These are phyloP conservation scores for Cyprinodon diabolis DNA, from an alignment of 2,797 vertebrate genomes.

Conservation along the genomic window DNA sequence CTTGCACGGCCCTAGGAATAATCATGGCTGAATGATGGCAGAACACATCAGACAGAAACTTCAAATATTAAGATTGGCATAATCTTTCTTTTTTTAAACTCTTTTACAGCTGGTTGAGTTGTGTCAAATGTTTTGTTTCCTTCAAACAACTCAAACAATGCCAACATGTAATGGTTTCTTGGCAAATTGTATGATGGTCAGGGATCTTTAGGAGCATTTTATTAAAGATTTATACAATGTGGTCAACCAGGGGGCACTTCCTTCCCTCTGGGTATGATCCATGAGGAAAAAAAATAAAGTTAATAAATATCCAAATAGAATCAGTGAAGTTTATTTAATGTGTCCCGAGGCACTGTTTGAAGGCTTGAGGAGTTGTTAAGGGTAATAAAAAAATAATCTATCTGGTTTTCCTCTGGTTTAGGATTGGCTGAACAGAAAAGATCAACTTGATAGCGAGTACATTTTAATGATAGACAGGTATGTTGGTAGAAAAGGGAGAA, in stretches of 20 bases:
- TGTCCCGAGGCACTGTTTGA: constrained; percentile 64
- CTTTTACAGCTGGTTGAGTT: constrained; percentile 27
- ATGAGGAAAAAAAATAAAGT: constrained; percentile 29
- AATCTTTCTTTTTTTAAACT: constrained; percentile 22
- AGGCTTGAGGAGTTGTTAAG: constrained; percentile 59
- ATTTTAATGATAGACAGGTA: background rate
- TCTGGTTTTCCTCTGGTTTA: constrained; percentile 7
- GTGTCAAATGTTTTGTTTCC: constrained; percentile 41
- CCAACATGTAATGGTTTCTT: background rate
- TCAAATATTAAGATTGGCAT: constrained; percentile 64
- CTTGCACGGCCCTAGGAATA: background rate
- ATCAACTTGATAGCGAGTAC: constrained; percentile 7
- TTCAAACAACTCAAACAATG: background rate
- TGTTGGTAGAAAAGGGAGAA: background rate
- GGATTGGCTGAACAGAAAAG: constrained; percentile 18
- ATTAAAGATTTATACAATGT: constrained; percentile 25
- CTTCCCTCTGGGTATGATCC: constrained; percentile 39
- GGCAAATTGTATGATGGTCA: constrained; percentile 9
- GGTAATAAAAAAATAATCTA: constrained; percentile 49
- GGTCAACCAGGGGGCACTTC: constrained; percentile 46
- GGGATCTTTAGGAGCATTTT: too few species aligned
- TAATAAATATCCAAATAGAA: constrained; percentile 54
- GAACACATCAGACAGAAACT: constrained; percentile 55
- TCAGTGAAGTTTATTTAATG: constrained; percentile 70
- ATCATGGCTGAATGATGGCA: constrained; percentile 65